Evolutionary conservation across 2,888 invertebrate species (phyloP).

Genomic region (Metalampra italica): DNA sequence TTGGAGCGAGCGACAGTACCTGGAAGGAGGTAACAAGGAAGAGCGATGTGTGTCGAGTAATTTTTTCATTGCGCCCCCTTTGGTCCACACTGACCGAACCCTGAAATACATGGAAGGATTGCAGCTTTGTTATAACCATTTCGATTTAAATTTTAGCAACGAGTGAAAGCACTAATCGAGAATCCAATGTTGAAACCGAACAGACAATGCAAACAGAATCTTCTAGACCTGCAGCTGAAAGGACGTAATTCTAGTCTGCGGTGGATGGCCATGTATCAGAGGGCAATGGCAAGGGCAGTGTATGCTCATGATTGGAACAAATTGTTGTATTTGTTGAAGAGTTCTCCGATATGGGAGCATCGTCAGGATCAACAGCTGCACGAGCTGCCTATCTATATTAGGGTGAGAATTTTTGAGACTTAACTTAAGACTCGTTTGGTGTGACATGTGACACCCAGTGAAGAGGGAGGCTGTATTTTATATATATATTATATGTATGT

Average conservation of each 20-base stretch:
- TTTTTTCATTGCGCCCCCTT: not conserved
- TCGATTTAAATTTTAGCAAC: constrained; percentile 31
- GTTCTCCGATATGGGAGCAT: constrained; percentile 51
- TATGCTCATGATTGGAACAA: constrained; percentile 64
- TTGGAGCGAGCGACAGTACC: too few species aligned
- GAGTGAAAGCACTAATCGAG: constrained; percentile 37
- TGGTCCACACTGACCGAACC: too few species aligned
- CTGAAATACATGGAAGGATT: not conserved
- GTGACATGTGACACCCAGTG: too few species aligned
- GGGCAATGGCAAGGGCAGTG: constrained; percentile 44
- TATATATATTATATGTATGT: too few species aligned
- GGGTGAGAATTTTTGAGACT: constrained; percentile 45
- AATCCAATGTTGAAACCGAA: constrained; percentile 19
- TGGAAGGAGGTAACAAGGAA: too few species aligned
- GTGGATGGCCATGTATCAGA: constrained; percentile 29
- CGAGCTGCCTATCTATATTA: constrained; percentile 36
- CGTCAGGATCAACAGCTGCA: constrained; percentile 15
- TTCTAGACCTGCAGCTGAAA: constrained; percentile 36
- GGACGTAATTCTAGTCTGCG: constrained; percentile 16
- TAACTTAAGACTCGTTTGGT: too few species aligned
- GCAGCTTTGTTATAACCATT: not conserved
- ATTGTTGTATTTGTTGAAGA: constrained; percentile 49
- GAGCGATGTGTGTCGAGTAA: too few species aligned
- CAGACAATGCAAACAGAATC: constrained; percentile 38
- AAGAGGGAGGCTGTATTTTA: too few species aligned